These are phyloP conservation scores for Gryllus bimaculatus DNA, from an alignment of 1,140 invertebrate genomes.

Conservation along the genomic window DNA sequence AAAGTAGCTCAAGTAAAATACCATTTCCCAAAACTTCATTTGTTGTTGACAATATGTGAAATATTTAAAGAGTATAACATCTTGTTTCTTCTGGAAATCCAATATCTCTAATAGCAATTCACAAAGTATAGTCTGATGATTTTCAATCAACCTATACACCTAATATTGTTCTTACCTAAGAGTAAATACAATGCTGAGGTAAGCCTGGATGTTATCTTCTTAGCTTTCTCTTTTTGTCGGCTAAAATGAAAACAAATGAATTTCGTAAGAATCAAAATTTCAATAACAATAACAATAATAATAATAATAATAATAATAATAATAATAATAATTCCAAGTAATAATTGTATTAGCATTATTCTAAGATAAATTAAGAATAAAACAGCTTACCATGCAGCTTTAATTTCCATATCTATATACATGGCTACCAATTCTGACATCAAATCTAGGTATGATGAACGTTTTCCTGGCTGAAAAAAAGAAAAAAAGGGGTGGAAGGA, in stretches of 20 bases:
- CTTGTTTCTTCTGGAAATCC: too few species aligned
- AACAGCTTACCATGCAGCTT: conserved; percentile 31
- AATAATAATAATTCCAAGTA: background rate
- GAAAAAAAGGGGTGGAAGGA: background rate
- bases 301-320: background rate
- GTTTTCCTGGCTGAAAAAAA: conserved; percentile 31
- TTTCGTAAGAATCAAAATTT: background rate
- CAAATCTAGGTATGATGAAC: conserved; percentile 34
- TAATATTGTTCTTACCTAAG: conserved; percentile 32
- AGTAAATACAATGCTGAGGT: conserved; percentile 37
- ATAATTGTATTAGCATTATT: too few species aligned
- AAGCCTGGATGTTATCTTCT: conserved; percentile 36
- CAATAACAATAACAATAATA: too few species aligned
- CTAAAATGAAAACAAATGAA: conserved; percentile 17
- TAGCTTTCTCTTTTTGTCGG: conserved; percentile 32
- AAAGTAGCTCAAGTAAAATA: too few species aligned
- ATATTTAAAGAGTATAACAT: too few species aligned
- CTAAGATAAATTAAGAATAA: conserved; percentile 8
- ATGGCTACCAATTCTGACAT: conserved; percentile 40
- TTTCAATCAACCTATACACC: too few species aligned
- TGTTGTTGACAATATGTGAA: too few species aligned
- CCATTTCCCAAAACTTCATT: too few species aligned
- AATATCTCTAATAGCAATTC: too few species aligned
- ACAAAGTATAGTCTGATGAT: too few species aligned
- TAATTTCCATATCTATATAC: conserved; percentile 41